Base-by-base conservation (phyloP, 2,797 vertebrate species). In the Myotis daubentonii region DNA sequence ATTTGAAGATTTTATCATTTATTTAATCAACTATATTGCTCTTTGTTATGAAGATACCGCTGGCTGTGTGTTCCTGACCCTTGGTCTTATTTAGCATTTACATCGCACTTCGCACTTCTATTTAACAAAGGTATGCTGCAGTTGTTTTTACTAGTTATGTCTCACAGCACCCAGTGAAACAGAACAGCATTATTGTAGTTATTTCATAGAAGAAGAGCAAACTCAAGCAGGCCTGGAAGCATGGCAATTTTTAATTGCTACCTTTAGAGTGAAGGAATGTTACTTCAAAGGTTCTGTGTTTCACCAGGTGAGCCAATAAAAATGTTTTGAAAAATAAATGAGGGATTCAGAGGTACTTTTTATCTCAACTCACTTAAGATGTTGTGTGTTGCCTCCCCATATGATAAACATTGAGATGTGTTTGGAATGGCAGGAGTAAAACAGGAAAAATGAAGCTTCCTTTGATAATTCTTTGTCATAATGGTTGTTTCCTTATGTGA, bases 131-230 rank as follows among this genome's bases (percentile, higher is more conserved):
- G 0, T 53, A 22, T 78, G n/a, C n/a, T 76, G 5, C 3, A 44
- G 30, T 68, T 6, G 22, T 86, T 96, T 94, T 91, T 82, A 79
- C 68, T 76, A 81, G 60, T 30, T 81, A 80, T 92, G 87, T 16
- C 30, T 89, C 47, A 72, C 2, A 92, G 60, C 11, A 55, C 44
- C 1, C 28, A 47, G n/a, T 92, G 57, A 76, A 92, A 51, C 13
- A 89, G 70, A 95, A 94, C 2, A 70, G 1, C 33, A 82, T 71
- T 80, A 89, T 5, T 95, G 33, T 19, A 15, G 17, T 66, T 85
- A 89, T 87, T 87, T 94, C 55, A 36, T 72, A 84, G n/a, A 80
- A 41, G 41, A 94, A 96, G 80, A 55, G 49, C 33, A 95, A 88
- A 74, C 23, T 86, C 60, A 80, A 92, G 71, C 23, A 76, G 28